These are phyloP conservation scores for Sebastes vulpes DNA, from an alignment of 2,797 vertebrate genomes.

Conservation along the genomic window DNA sequence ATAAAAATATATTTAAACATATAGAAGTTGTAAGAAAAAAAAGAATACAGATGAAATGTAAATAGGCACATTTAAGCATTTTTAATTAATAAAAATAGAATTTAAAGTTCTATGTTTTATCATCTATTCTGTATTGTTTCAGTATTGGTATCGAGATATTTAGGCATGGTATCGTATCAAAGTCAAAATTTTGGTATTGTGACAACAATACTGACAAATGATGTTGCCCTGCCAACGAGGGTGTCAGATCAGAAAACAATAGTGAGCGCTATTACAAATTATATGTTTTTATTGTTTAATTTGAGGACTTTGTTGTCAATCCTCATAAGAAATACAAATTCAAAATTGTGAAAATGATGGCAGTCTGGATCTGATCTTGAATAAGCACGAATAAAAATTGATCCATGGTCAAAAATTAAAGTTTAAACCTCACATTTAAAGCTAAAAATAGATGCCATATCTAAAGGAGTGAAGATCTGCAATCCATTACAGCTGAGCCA, in stretches of 20 bases:
- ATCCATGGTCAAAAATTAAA: background rate
- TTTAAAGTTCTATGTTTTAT: no score
- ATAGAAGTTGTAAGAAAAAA: no score
- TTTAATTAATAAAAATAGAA: no score
- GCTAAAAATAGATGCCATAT: background rate
- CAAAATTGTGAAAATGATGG: background rate
- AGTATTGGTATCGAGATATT: no score
- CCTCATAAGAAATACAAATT: background rate
- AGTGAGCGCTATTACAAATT: background rate
- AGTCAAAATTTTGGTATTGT: no score
- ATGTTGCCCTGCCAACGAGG: no score
- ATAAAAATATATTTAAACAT: no score
- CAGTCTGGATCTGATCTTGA: background rate
- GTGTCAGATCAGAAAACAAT: background rate
- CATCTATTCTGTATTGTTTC: no score
- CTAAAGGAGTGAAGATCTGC: background rate
- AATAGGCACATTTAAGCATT: no score
- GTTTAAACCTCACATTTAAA: background rate
- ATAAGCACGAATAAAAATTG: background rate
- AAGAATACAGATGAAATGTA: no score
- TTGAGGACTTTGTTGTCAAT: background rate
- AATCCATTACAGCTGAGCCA: background rate
- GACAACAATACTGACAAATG: background rate
- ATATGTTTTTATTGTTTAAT: background rate
- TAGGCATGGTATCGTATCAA: accelerated